phyloP scores from a whole-genome alignment of 1,140 invertebrate species.

The Gryon sp. region DNA sequence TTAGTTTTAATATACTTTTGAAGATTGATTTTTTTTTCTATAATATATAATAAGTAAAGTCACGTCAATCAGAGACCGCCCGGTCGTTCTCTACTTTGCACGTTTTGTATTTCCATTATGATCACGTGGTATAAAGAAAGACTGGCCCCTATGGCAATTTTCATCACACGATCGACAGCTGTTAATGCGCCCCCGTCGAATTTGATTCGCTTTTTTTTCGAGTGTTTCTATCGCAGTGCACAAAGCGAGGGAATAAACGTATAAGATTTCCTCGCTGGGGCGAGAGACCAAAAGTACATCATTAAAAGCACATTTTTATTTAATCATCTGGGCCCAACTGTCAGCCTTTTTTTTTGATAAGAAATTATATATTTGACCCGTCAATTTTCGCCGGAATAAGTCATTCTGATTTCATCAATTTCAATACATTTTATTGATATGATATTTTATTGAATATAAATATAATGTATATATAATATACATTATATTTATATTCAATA shows the following conservation, averaged over 20 bases:
- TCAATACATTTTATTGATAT: too few relatives aligned
- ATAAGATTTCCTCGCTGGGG: background rate
- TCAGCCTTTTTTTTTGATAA: conserved; percentile 4
- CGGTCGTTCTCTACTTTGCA: conserved; percentile 15
- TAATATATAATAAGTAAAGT: too few relatives aligned
- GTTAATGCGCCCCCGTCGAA: conserved; percentile 47
- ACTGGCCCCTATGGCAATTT: conserved; percentile 45
- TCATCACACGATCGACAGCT: conserved; percentile 56
- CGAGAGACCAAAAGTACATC: conserved; percentile 47
- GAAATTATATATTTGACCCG: background rate
- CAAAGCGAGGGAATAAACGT: conserved; percentile 23
- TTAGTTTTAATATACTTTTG: too few relatives aligned
- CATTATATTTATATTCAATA: too few relatives aligned
- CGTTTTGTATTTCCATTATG: too few relatives aligned
- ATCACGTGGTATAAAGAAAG: conserved; percentile 43
- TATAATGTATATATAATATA: too few relatives aligned
- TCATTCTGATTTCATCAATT: too few relatives aligned
- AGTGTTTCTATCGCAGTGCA: conserved; percentile 24
- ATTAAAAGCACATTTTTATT: conserved; percentile 50
- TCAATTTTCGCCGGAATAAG: too few relatives aligned
- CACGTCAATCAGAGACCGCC: conserved; percentile 39
- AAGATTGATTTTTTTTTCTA: too few relatives aligned
- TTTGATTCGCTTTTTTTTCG: conserved; percentile 49
- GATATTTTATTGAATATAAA: too few relatives aligned
- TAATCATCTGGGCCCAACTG: conserved; percentile 35